Conservation (phyloP, 1,140 invertebrate genomes). For the Stegodyphus dumicola region DNA sequence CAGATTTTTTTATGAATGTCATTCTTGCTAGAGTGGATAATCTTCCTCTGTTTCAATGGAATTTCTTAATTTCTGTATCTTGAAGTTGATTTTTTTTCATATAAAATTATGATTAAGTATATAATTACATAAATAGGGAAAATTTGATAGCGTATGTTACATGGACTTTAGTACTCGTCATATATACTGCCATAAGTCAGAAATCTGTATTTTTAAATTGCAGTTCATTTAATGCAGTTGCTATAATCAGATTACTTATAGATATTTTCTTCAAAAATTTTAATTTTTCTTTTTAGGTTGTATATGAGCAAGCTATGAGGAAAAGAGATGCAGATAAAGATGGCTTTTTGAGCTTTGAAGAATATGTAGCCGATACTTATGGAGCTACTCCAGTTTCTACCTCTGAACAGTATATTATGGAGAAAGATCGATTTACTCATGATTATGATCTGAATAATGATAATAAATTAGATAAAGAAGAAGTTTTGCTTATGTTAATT, state of each 20-base stretch:
- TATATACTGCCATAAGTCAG: no score
- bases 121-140: no score
- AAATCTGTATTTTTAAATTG: no score
- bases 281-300: constrained; percentile 43
- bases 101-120: no score
- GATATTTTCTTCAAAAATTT: not conserved
- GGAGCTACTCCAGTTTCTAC: constrained; percentile 39
- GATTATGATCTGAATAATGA: constrained; percentile 91
- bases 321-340: constrained; percentile 62
- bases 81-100: no score
- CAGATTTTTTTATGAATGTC: no score
- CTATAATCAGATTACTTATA: not conserved
- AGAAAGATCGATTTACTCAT: constrained; percentile 91
- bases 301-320: constrained; percentile 62
- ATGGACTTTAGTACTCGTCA: no score
- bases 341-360: constrained; percentile 61
- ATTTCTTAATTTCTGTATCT: no score
- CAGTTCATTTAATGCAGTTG: not conserved
- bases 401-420: constrained; percentile 71
- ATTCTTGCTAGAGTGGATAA: no score
- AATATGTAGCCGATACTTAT: constrained; percentile 63
- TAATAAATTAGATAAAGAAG: constrained; percentile 80
- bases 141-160: no score
- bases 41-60: no score
- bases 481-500: constrained; percentile 90